Evolutionary conservation across 2,113 vertebrate genomes (phyloP).

Genomic region (Uropsilus gracilis): DNA sequence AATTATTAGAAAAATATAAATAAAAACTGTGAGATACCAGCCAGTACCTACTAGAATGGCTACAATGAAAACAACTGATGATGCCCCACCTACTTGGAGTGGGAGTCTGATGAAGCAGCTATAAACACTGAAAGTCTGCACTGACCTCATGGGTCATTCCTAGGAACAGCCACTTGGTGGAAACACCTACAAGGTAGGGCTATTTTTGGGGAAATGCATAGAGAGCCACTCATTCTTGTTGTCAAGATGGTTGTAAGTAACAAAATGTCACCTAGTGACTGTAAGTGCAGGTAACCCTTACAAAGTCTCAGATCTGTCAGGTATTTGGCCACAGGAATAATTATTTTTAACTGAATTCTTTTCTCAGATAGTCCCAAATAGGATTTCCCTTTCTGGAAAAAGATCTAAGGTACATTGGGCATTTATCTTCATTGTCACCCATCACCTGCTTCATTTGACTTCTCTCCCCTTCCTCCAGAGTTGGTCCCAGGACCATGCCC

Average conservation of each 20-base stretch:
- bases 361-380: no score
- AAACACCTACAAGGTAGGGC: background rate
- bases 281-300: background rate
- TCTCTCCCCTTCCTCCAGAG: background rate
- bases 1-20: background rate
- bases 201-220: background rate
- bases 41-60: background rate
- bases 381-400: background rate
- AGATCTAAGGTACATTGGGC: background rate
- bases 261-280: background rate
- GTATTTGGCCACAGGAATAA: background rate
- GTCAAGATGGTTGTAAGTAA: background rate
- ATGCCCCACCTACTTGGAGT: background rate
- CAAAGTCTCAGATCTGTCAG: background rate
- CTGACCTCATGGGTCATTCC: no score
- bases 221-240: background rate
- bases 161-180: no score
- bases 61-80: background rate
- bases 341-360: background rate
- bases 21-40: background rate
- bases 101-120: background rate
- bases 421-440: background rate
- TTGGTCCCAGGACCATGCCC: background rate
- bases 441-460: background rate
- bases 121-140: no score